A percentile compares a stretch with the other conserved stretches of the same genome.
Conservation (phyloP, 2,888 invertebrate species). For the Pelosia muscerda region DNA sequence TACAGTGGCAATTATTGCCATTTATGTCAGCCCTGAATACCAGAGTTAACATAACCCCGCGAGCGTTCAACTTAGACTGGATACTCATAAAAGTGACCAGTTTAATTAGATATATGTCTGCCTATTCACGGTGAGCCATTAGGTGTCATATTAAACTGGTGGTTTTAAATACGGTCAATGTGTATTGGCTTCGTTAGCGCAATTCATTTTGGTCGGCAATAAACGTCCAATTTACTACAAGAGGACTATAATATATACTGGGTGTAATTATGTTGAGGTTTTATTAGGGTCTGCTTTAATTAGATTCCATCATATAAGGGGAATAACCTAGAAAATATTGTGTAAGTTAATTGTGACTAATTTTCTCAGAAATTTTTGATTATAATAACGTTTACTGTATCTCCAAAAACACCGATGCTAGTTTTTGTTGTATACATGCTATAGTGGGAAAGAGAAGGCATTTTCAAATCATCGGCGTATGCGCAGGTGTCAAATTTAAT, state of each 20-base stretch:
- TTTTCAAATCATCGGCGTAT: background rate
- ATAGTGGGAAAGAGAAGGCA: background rate
- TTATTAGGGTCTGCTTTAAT: constrained; percentile 42
- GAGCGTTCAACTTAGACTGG: constrained; percentile 32
- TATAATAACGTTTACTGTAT: background rate
- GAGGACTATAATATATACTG: constrained; percentile 27
- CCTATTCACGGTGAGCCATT: background rate
- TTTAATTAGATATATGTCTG: constrained; percentile 11
- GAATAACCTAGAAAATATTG: constrained; percentile 12
- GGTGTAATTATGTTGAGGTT: constrained; percentile 33
- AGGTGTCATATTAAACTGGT: constrained; percentile 15
- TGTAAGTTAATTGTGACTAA: constrained; percentile 22
- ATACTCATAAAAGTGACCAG: constrained; percentile 9
- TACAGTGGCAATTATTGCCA: constrained; percentile 14
- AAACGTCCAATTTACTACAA: constrained; percentile 45
- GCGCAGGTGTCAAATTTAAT: background rate
- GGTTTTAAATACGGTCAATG: constrained; percentile 11
- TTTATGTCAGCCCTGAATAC: constrained; percentile 24
- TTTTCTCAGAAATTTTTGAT: constrained; percentile 6
- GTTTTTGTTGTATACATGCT: background rate
- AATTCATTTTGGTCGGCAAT: constrained; percentile 39
- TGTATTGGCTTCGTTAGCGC: constrained; percentile 52
- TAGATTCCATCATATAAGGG: constrained; percentile 22
- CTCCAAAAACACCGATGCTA: background rate
- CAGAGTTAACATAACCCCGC: constrained; percentile 19